Evolutionary conservation across 2,888 invertebrate species (phyloP), one percentile per base, ranked within the genome.

Genomic region (Oxytorus armatus): DNA sequence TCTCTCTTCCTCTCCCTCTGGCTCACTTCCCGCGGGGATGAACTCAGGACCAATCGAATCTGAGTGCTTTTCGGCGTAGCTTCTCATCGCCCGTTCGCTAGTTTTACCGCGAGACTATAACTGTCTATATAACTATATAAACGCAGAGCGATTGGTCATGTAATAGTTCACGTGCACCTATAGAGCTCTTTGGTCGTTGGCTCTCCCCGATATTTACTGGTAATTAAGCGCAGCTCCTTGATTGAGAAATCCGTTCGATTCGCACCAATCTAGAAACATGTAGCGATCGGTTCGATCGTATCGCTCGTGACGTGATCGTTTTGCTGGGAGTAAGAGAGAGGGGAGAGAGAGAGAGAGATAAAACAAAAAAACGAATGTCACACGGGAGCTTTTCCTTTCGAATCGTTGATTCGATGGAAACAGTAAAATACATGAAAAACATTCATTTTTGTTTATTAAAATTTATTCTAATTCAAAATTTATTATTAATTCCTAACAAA

Each of bases 181-280:
- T 23, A 61, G 77, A 72, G 11, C 72, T 51, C 65, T 57, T 42
- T n/a, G n/a, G 29, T 49, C 61, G 47, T 14, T n/a, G 53, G 33
- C 33, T 55, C 29, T 53, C 55, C 33, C 76, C 79, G 83, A 83
- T 86, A 85, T 88, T 87, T 85, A 84, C 85, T 83, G 87, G n/a
- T 87, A 88, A 89, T 89, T 88, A 89, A 88, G 88, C 85, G 86
- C 61, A 51, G 55, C 47, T 81, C 73, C 83, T 84, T 88, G 86
- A 89, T 89, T 87, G 85, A 83, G 84, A 80, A 83, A 84, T 81
- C 73, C 44, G 29, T n/a, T 42, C 42, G 42, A 82, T 82, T 84
- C 75, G 79, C n/a, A 23, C 16, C 70, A 44, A 51, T 53, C 49
- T 55, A 65, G 18, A 29, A 16, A 65, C 16, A 11, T 16, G 11